phyloP scores from a whole-genome alignment of 1,140 invertebrate species.

The Muscidifurax raptorellus region DNA sequence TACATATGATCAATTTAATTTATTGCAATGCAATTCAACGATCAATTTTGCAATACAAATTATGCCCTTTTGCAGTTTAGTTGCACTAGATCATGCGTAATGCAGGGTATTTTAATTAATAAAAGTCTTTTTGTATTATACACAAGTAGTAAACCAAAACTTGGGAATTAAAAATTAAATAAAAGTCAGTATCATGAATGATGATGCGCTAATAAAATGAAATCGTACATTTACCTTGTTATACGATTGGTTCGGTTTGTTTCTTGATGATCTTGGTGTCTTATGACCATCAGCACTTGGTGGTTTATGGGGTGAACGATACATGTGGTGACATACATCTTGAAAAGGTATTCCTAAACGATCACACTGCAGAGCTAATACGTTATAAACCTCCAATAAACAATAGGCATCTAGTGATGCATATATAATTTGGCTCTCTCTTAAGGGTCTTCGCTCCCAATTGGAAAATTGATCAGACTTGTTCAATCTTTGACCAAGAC shows the following conservation, averaged over 20 bases:
- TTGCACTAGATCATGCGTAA: not conserved
- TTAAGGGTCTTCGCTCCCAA: conserved; percentile 88
- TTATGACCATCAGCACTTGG: conserved; percentile 47
- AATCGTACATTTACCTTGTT: not conserved
- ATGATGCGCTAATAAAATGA: not conserved
- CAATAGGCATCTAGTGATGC: conserved; percentile 90
- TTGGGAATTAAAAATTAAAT: not conserved
- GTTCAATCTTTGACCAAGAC: conserved; percentile 83
- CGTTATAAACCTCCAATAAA: conserved; percentile 84
- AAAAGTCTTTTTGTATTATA: too few relatives aligned
- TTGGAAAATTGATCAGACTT: conserved; percentile 92
- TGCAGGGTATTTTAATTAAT: not conserved
- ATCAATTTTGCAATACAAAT: not conserved
- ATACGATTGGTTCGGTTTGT: not conserved
- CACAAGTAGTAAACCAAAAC: not conserved
- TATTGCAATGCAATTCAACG: not conserved
- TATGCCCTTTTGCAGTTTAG: not conserved
- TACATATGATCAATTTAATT: not conserved
- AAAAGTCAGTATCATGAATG: not conserved
- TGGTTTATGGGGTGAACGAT: conserved; percentile 58
- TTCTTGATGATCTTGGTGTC: conserved; percentile 58
- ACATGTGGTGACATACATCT: conserved; percentile 77
- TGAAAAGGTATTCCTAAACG: conserved; percentile 78
- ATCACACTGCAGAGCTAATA: conserved; percentile 74
- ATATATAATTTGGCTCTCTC: conserved; percentile 85